Evolutionary conservation across 2,797 vertebrate genomes (phyloP), one percentile per base, ranked within the genome.

Genomic region (Eulemur albifrons): DNA sequence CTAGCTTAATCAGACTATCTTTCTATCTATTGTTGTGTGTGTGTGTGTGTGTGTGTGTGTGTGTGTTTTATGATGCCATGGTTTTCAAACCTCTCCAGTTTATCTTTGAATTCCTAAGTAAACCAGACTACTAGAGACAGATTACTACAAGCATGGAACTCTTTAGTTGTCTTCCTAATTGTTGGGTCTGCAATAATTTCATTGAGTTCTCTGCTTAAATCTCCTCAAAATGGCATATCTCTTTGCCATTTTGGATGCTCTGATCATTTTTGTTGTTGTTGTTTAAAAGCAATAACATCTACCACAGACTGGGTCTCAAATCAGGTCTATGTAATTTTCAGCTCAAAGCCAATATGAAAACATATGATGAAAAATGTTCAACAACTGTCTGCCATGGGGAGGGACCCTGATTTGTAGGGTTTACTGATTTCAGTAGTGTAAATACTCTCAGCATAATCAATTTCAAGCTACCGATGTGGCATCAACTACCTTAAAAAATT

Each of bases 51-150:
- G 2, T 73, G 11, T 48, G 8, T 81, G 40, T 82, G 43, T 61
- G 38, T 30, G 18, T 35, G 11, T 80, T 96, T 92, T 57, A 73
- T 40, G 35, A 77, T n/a, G 48, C 5, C 32, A 8, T 84, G 27
- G 70, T n/a, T 84, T 57, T 84, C 77, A 79, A 88, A 48, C n/a
- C 23, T 83, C 45, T 92, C 30, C 63, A 59, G 11, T 52, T 75
- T 90, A 54, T 38, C 38, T 20, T 88, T 94, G 40, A 92, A 79
- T 92, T 65, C 30, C 72, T 96, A 73, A 57, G 14, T 38, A 90
- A 43, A 72, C 21, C 40, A 84, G 38, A 79, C 45, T 50, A 30
- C 63, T 59, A 73, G 17, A 72, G 69, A 79, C 23, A 90, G 80
- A 35, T 72, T 48, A 50, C 40, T 50, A 23, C 38, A 83, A 73